phyloP scores from a whole-genome alignment of 1,140 invertebrate species.

The Agrypnia vestita region DNA sequence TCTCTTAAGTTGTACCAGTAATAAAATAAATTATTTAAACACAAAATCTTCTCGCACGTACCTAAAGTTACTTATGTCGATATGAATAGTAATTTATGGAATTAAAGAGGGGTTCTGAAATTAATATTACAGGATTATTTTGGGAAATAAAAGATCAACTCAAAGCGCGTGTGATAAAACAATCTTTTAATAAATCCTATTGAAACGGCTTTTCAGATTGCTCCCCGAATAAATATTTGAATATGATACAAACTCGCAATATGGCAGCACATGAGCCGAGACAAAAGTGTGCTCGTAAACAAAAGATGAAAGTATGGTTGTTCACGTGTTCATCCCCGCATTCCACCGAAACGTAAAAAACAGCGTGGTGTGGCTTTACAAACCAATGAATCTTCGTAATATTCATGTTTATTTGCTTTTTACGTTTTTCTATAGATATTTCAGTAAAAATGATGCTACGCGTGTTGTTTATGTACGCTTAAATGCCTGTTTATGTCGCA shows the following conservation, averaged over 20 bases:
- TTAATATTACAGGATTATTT: too few relatives aligned
- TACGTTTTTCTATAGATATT: conserved; percentile 29
- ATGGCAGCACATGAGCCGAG: conserved; percentile 3
- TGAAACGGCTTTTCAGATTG: conserved; percentile 12
- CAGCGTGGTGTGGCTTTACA: conserved; percentile 34
- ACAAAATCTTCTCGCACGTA: too few relatives aligned
- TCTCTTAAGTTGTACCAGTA: too few relatives aligned
- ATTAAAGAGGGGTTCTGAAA: too few relatives aligned
- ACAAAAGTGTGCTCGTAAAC: conserved; percentile 20
- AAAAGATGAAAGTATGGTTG: conserved; percentile 22
- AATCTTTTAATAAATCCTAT: not conserved
- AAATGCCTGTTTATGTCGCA: conserved; percentile 1
- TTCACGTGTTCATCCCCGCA: conserved; percentile 21
- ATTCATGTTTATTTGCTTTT: conserved; percentile 41
- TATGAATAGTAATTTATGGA: too few relatives aligned
- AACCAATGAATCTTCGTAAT: conserved; percentile 44
- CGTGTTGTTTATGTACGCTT: conserved; percentile 13
- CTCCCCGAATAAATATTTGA: not conserved
- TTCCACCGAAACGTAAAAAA: conserved; percentile 17
- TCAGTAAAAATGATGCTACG: conserved; percentile 10
- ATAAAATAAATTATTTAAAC: too few relatives aligned
- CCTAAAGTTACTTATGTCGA: too few relatives aligned
- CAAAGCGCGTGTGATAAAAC: too few relatives aligned
- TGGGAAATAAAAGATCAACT: too few relatives aligned
- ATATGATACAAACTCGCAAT: not conserved